Conservation (phyloP, 1,140 invertebrate species). For the Eurytemora carolleeae region DNA sequence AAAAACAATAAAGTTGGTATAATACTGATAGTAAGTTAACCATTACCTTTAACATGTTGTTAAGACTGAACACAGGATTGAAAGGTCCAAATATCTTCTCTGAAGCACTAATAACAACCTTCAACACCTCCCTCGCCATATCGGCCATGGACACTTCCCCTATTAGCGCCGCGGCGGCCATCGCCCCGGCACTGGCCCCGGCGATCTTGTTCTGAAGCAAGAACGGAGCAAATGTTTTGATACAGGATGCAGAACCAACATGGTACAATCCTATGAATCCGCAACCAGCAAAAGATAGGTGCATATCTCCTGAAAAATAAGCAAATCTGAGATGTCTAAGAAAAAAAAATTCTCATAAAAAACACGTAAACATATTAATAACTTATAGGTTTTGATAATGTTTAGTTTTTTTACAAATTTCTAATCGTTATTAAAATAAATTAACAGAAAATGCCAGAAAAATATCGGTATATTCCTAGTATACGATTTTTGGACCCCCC, state of each 20-base stretch:
- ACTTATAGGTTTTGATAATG: too few species aligned
- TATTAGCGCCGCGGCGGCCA: constrained; percentile 77
- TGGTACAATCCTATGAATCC: constrained; percentile 98
- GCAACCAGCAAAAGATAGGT: constrained; percentile 63
- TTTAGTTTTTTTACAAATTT: too few species aligned
- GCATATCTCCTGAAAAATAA: too few species aligned
- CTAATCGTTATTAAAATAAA: too few species aligned
- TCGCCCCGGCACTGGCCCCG: constrained; percentile 89
- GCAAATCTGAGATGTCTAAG: too few species aligned
- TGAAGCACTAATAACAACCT: constrained; percentile 65
- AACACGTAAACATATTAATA: too few species aligned
- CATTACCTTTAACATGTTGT: constrained; percentile 32
- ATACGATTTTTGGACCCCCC: too few species aligned
- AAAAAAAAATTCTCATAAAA: too few species aligned
- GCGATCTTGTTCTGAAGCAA: constrained; percentile 62
- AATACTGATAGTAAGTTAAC: too few species aligned
- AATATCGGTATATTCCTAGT: too few species aligned
- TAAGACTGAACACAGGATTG: constrained; percentile 82
- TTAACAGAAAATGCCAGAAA: too few species aligned
- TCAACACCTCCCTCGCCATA: constrained; percentile 38
- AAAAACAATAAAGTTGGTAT: too few species aligned
- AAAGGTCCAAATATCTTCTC: constrained; percentile 72
- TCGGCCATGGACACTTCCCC: constrained; percentile 81
- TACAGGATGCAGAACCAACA: constrained; percentile 85
- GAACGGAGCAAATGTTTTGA: constrained; percentile 89